Base-by-base conservation (phyloP, 2,113 vertebrate genomes). In the Eulacestoma nigropectus region DNA sequence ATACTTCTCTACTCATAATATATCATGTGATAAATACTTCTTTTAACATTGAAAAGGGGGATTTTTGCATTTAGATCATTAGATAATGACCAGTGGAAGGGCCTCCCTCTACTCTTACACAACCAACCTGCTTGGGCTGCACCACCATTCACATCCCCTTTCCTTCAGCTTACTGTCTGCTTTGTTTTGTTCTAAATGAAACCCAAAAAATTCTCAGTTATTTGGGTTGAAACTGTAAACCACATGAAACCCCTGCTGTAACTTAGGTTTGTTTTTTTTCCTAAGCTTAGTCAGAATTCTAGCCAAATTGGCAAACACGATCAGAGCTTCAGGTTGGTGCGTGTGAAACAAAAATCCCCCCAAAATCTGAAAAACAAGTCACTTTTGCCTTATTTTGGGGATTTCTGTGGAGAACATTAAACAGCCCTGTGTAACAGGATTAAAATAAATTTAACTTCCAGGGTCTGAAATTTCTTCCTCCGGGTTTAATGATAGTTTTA, bases 381-480 rank as follows among this genome's bases (percentile, higher is more conserved):
- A 65, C 29, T 93, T 94, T 29, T 84, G 27, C 79, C 68, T 90
- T 56, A 41, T 65, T 94, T 96, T 78, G 49, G 55, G 69, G 29
- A 81, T 81, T 95, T 94, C 79, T 59, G 42, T 29, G 25, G 33
- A 95, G 93, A 93, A 87, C 33, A 81, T 96, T 90, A 89, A 95
- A 90, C 57, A 84, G 13, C 29, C 17, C 49, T 56, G 42, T 79
- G 56, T 91, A 95, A 97, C 60, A 95, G 86, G 95, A 97, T 96
- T 96, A 95, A 95, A 95, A 63, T 63, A 89, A 92, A 78, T 72
- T 93, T 87, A 84, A 87, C 86, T 93, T 92, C 52, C 69, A 96
- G 95, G 32, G 37, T 74, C 73, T 95, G 80, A 94, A 89, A 81
- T 89, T 50, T 81, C 60, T 96, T 95, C 88, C 69, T 87, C n/a